Conservation (phyloP, 2,888 invertebrate genomes). For the Micoletzkya japonica region DNA sequence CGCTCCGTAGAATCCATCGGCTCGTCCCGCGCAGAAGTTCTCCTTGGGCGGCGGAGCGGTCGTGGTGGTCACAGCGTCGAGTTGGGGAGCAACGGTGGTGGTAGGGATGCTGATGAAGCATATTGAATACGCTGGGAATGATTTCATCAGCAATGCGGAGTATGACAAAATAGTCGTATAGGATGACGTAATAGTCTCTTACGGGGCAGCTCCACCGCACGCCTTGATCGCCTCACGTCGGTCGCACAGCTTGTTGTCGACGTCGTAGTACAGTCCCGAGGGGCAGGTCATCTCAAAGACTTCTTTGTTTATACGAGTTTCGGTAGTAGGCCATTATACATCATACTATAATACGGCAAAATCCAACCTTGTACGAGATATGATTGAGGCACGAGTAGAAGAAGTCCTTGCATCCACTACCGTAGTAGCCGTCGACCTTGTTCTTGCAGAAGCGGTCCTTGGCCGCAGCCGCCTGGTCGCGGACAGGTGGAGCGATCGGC, state of each 20-base stretch:
- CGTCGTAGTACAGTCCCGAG: slow-evolving; percentile 31
- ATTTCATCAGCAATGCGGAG: too few relatives aligned
- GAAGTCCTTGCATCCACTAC: slow-evolving; percentile 11
- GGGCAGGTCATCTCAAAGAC: slow-evolving; percentile 35
- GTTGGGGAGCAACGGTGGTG: slow-evolving; percentile 2
- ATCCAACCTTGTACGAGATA: slow-evolving; percentile 17
- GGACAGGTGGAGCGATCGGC: slow-evolving; percentile 2
- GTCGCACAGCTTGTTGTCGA: slow-evolving; percentile 30
- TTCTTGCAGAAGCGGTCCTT: too few relatives aligned
- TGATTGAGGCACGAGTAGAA: slow-evolving; percentile 15
- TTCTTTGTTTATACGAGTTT: not conserved
- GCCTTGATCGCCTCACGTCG: slow-evolving; percentile 32
- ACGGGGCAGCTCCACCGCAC: slow-evolving; percentile 43
- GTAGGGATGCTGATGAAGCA: not conserved
- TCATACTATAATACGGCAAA: not conserved
- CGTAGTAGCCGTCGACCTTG: slow-evolving; percentile 14
- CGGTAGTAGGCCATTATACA: too few relatives aligned
- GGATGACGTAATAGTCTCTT: too few relatives aligned
- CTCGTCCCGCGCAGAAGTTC: slow-evolving; percentile 1
- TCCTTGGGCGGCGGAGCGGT: not conserved
- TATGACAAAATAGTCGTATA: too few relatives aligned
- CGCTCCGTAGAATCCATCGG: slow-evolving; percentile 20
- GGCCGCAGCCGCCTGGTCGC: slow-evolving; percentile 8
- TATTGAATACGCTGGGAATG: too few relatives aligned
- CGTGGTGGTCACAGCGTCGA: not conserved